Evolutionary conservation across 2,797 vertebrate genomes (phyloP).

Genomic region (Paratrypauchen microcephalus): DNA sequence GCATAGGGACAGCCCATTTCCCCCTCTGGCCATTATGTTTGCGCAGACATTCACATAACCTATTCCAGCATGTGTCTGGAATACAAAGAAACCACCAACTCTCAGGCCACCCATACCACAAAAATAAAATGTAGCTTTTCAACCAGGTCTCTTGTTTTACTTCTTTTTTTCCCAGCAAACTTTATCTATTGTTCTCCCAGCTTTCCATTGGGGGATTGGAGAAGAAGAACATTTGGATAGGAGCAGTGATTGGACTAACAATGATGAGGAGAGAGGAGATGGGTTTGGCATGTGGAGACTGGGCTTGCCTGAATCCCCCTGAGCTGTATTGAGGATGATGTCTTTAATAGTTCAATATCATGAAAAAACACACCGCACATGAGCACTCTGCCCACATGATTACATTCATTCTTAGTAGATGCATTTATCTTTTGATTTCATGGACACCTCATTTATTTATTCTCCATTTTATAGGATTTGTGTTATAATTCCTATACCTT

Average conservation of each 20-base stretch:
- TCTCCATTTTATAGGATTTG: not conserved
- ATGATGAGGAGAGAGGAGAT: constrained; percentile 58
- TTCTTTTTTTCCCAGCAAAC: constrained; percentile 42
- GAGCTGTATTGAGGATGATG: constrained; percentile 64
- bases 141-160: constrained; percentile 28
- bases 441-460: constrained; percentile 32
- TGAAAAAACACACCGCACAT: constrained; percentile 28
- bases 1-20: constrained; percentile 21
- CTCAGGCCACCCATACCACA: constrained; percentile 33
- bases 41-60: constrained; percentile 39
- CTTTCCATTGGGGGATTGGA: constrained; percentile 36
- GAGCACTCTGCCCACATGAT: not conserved
- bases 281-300: constrained; percentile 53
- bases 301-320: constrained; percentile 47
- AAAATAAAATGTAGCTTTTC: constrained; percentile 42
- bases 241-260: constrained; percentile 60
- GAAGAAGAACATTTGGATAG: constrained; percentile 39
- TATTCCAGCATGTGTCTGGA: constrained; percentile 53
- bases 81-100: constrained; percentile 41
- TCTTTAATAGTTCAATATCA: constrained; percentile 72
- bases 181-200: constrained; percentile 37
- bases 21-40: constrained; percentile 29
- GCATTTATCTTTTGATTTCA: constrained; percentile 30
- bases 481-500: not conserved
- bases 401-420: constrained; percentile 6